These are phyloP conservation scores for Andricus grossulariae DNA, from an alignment of 1,140 invertebrate genomes.

Conservation along the genomic window DNA sequence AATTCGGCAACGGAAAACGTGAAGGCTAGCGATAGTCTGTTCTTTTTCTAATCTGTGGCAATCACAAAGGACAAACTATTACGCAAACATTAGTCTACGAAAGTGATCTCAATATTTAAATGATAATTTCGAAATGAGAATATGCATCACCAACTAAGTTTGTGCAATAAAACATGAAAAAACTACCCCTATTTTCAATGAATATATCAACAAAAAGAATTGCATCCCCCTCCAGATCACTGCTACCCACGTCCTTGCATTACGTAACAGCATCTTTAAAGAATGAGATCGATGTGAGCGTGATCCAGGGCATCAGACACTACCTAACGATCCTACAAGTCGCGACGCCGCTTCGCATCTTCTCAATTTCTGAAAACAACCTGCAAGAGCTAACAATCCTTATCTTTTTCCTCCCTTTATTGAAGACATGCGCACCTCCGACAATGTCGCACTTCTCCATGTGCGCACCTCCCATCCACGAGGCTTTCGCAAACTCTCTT, in stretches of 20 bases:
- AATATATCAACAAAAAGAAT: neutral
- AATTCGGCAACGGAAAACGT: no score
- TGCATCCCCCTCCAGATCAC: no score
- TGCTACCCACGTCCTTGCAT: neutral
- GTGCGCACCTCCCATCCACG: neutral
- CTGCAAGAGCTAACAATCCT: neutral
- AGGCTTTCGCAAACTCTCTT: neutral
- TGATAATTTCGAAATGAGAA: no score
- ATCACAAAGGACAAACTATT: no score
- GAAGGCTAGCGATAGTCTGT: no score
- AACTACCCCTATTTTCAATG: neutral
- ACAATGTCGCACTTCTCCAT: constrained; percentile 10
- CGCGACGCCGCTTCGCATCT: constrained; percentile 5
- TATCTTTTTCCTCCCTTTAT: neutral
- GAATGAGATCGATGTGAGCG: neutral
- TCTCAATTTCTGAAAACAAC: constrained; percentile 27
- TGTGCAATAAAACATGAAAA: neutral
- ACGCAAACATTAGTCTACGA: no score
- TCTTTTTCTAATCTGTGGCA: no score
- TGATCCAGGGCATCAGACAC: constrained; percentile 1
- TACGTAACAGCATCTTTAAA: constrained; percentile 18
- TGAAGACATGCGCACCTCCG: constrained; percentile 3
- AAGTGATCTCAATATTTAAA: no score
- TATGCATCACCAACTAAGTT: no score
- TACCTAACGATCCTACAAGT: neutral